Evolutionary conservation across 2,888 invertebrate species (phyloP), one percentile per base, ranked within the genome.

Genomic region (Heliconius erato): DNA sequence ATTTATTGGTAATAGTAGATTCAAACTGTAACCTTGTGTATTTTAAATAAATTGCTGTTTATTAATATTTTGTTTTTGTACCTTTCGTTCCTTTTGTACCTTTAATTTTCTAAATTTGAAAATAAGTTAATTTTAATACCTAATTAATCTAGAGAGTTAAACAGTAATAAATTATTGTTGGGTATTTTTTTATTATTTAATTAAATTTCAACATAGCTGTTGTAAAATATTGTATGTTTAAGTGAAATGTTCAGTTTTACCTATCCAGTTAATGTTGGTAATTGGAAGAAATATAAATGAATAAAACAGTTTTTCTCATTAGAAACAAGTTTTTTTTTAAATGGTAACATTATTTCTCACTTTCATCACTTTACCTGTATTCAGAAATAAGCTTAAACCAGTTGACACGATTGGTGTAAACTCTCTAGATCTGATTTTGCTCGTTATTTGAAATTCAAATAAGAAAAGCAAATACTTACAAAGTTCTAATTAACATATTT

Each of bases 41-140:
- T 77, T 81, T 74, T 81, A 78, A 80, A 81, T 81, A 84, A 84
- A 72, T 79, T 81, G 81, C 72, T 83, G 81, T 79, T 83, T 83
- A 81, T 77, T 80, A 79, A 19, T 19, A 16, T 44, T 78, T 65
- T 23, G 63, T 40, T 78, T 78, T 44, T 76, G n/a, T 76, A 35
- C n/a, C 7, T 32, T 23, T 59, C 35, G 44, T 19, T 26, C 16
- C 14, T 26, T 72, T 49, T 35, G 23, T 23, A 23, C 9, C 3
- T 7, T 63, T 63, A 11, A n/a, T 63, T n/a, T 63, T 11, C 12
- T 63, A n/a, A 63, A n/a, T n/a, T 63, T 59, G 59, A n/a, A 59
- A 54, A 23, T 54, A 23, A 59, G 23, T 59, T n/a, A 59, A n/a
- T 59, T 59, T 63, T n/a, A 63, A 63, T n/a, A 63, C 19, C 6